Base-by-base conservation (phyloP, 2,888 invertebrate species). In the Prostheceraeus crozeri region DNA sequence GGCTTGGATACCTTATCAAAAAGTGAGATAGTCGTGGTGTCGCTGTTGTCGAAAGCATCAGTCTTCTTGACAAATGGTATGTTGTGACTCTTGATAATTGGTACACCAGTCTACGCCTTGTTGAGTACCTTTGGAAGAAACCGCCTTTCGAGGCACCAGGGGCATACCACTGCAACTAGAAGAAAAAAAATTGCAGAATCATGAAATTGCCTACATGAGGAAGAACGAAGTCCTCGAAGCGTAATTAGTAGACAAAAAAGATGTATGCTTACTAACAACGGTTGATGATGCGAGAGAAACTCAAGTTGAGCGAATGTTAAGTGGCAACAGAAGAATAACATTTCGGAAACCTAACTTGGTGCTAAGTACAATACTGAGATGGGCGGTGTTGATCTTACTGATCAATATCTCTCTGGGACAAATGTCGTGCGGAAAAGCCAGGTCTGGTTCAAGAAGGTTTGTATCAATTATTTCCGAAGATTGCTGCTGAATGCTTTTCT, bases 321-420 rank as follows among this genome's bases (percentile, higher is more conserved):
- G 27, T 25, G 48, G 21, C 16, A 48, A 19, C 27, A 16, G 4
- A 25, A 4, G 6, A 11, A 28, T 19, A 16, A 28, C 48, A 28
- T 10, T 23, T 8, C 25, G 27, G 28, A 48, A 23, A 25, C 48
- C 27, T 11, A 19, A 6, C n/a, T 3, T 28, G 28, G 25, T 16
- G 25, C 25, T 10, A 25, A 25, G 6, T 10, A 48, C 28, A 48
- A 48, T 30, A 4, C 25, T 8, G 48, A 48, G 11, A 48, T 48
- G 48, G 48, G 48, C 28, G 48, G 48, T 25, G 48, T 48, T 25
- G 48, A 48, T 30, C 48, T 48, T 6, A 48, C 48, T 19, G 48
- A 48, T 14, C 48, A 48, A 16, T 16, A 48, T 30, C 14, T 48
- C 27, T 19, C 48, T 6, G 4, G 27, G 21, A 4, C 14, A 10